Evolutionary conservation across 2,113 vertebrate genomes (phyloP).

Genomic region (Gila orcuttii): DNA sequence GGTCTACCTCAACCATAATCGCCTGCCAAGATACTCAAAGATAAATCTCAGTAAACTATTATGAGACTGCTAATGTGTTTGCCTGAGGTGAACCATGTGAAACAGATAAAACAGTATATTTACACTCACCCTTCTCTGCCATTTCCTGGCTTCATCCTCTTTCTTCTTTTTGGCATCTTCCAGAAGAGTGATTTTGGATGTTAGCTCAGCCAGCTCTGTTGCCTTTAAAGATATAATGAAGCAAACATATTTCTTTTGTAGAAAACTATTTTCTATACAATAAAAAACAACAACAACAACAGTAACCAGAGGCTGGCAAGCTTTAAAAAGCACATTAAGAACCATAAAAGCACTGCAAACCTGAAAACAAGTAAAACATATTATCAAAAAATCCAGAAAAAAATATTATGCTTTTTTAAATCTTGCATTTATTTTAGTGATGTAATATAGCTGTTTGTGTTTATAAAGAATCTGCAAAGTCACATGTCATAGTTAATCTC

Average conservation of each 20-base stretch:
- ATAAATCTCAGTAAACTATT: neutral
- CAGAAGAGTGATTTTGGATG: slow-evolving; percentile 87
- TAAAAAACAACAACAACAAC: too few relatives aligned
- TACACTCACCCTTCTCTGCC: slow-evolving; percentile 90
- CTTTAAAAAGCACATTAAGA: neutral
- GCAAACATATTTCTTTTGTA: too few relatives aligned
- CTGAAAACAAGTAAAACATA: too few relatives aligned
- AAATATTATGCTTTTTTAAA: too few relatives aligned
- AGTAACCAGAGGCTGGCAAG: neutral
- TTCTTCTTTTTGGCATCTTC: slow-evolving; percentile 93
- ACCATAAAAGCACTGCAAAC: neutral
- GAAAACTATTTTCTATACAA: too few relatives aligned
- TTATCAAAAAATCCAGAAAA: too few relatives aligned
- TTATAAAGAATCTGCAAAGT: too few relatives aligned
- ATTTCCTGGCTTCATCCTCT: slow-evolving; percentile 87
- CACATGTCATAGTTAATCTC: too few relatives aligned
- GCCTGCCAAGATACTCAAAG: slow-evolving; percentile 76
- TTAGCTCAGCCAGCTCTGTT: slow-evolving; percentile 91
- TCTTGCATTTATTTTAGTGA: too few relatives aligned
- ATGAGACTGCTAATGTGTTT: neutral
- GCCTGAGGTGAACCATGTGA: slow-evolving; percentile 7
- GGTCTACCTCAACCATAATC: slow-evolving; percentile 85
- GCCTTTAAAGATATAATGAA: slow-evolving; percentile 72
- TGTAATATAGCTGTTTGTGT: too few relatives aligned
- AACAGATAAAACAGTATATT: neutral